Base-by-base conservation (phyloP, 2,888 invertebrate species). In the Lutraria lutraria region DNA sequence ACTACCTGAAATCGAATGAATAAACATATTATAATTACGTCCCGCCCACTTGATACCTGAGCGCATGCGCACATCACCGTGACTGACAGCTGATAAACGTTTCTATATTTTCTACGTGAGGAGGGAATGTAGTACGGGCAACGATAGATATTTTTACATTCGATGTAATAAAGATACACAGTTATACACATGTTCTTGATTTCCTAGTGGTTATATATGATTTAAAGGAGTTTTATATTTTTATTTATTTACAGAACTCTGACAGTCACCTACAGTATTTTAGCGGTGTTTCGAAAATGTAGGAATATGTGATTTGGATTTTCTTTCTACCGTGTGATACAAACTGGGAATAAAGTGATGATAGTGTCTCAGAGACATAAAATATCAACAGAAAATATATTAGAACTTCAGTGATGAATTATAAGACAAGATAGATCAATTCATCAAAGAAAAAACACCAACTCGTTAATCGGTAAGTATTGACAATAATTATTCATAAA, bases 1-100 rank as follows among this genome's bases (percentile, higher is more conserved):
- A 76, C 19, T 54, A 81, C 81, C 68, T 79, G 82, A 86, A 88
- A 79, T 76, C 88, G 88, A 86, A 88, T 88, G 88, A 88, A 81
- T 86, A 79, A 88, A 86, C 86, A 82, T 82, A 86, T 88, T 86
- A 86, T 86, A 79, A 86, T 56, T 63, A 25, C 31, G 52, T n/a
- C 63, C 56, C 88, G 86, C 86, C 88, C 88, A 72, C 76, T 85
- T 34, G 43, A 52, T 63, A 76, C 72, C 82, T 79, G 31, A 21
- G 86, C 82, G 88, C 88, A 88, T 88, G 88, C 88, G 88, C 88
- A 86, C 12, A 25, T 25, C 13, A 63, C 16, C 81, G 34, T 76
- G 85, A 72, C 81, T 88, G 88, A 85, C 88, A 88, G 81, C 81
- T 88, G 83, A 84, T 63, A 31, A 83, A 80, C 56, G 83, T 83